Percentiles rank a stretch among this genome's conserved stretches.
phyloP scores from a whole-genome alignment of 1,140 invertebrate genomes.

The Proctacanthus coquilletti region DNA sequence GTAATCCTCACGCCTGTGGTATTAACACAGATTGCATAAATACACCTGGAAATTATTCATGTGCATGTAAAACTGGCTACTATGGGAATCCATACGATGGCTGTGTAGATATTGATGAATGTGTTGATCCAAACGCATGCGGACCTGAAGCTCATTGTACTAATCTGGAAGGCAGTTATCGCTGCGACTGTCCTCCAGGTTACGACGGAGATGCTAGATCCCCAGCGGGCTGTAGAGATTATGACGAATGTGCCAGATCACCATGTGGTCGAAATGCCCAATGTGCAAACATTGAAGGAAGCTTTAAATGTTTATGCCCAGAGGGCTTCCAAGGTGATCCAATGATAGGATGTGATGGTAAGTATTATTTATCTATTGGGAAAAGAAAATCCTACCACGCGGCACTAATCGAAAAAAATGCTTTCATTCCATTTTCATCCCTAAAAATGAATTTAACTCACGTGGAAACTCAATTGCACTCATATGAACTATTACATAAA shows the following conservation, averaged over 20 bases:
- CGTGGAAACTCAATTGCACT: too few relatives aligned
- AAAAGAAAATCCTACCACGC: too few relatives aligned
- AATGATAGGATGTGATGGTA: conserved; percentile 50
- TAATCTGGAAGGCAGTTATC: conserved; percentile 60
- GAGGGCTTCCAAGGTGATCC: conserved; percentile 63
- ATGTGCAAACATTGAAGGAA: conserved; percentile 56
- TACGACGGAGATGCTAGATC: conserved; percentile 55
- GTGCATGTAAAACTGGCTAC: conserved; percentile 66
- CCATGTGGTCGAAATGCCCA: conserved; percentile 57
- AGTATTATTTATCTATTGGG: conserved; percentile 14
- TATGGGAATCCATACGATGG: conserved; percentile 74
- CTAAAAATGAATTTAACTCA: too few relatives aligned
- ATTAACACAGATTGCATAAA: conserved; percentile 67
- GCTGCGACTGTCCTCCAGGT: conserved; percentile 69
- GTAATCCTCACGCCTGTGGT: conserved; percentile 59
- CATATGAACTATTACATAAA: too few relatives aligned
- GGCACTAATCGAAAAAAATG: too few relatives aligned
- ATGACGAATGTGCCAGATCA: conserved; percentile 48
- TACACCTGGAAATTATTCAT: conserved; percentile 75
- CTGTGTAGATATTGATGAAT: conserved; percentile 74
- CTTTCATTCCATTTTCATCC: too few relatives aligned
- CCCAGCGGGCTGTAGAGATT: conserved; percentile 46
- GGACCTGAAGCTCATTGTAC: conserved; percentile 62
- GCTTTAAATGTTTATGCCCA: conserved; percentile 58
- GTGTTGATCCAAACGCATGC: conserved; percentile 48